These are phyloP conservation scores for Microctenopoma steveboyesi DNA, from an alignment of 2,797 vertebrate species.

Conservation along the genomic window DNA sequence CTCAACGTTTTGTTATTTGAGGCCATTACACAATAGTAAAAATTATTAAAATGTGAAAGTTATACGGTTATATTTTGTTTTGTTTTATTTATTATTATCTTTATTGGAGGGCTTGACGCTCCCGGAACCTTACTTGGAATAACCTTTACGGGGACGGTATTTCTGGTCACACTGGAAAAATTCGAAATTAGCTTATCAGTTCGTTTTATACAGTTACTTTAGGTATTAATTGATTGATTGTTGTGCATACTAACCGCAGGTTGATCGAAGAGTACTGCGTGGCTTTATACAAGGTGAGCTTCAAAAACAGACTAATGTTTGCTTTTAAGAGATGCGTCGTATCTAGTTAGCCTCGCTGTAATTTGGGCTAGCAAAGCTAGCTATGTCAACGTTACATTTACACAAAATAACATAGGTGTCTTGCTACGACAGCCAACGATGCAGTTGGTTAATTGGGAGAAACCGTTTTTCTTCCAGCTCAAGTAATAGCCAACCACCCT, in stretches of 20 bases:
- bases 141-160: constrained; percentile 54
- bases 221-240: constrained; percentile 11
- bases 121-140: constrained; percentile 62
- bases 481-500: background rate
- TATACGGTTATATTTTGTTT: no score
- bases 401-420: constrained; percentile 48
- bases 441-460: background rate
- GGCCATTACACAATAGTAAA: background rate
- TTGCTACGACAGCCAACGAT: constrained; percentile 1
- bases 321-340: constrained; percentile 28
- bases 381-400: constrained; percentile 50
- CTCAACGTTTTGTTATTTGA: background rate
- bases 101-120: background rate
- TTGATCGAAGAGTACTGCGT: constrained; percentile 27
- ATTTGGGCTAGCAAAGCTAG: constrained; percentile 74
- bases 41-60: background rate
- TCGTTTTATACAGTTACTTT: constrained; percentile 45
- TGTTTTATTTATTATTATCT: no score
- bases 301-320: constrained; percentile 11
- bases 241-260: background rate
- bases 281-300: constrained; percentile 61
- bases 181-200: constrained; percentile 72
- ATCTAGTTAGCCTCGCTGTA: constrained; percentile 63
- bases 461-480: background rate
- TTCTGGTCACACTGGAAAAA: constrained; percentile 74